Evolutionary conservation across 2,888 invertebrate species (phyloP), one percentile per base, ranked within the genome.

Genomic region (Polylopha cassiicola): DNA sequence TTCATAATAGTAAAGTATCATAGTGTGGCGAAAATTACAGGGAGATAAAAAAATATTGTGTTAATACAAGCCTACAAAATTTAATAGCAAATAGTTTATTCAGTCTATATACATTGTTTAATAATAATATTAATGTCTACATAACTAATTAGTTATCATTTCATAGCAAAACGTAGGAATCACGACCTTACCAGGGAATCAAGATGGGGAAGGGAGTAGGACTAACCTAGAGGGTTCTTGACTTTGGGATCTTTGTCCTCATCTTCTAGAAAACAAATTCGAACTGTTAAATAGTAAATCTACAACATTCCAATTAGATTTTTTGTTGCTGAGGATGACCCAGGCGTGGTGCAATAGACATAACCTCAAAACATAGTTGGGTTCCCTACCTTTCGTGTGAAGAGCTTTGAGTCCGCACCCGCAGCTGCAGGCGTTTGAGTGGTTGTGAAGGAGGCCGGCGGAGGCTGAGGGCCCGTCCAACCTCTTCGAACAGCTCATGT

Each of bases 321-420:
- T 2, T 10, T 24, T 15, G 23, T n/a, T 4, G 23, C 11, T 8
- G 16, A 22, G 16, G 15, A 37, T 43, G 47, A 50, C 20, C 24
- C 22, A 37, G 48, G 67, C 59, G 58, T 78, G 79, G 78, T 67
- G 78, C 66, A 78, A 78, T 69, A 27, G 52, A 58, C 60, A 65
- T 79, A 78, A 79, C 79, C 78, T 79, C 50, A 67, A 76, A 77
- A 55, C 51, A 10, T 33, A 20, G 18, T 34, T 26, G 28, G 21
- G 28, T 34, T 39, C 44, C 33, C 52, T 87, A 92, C 92, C 91
- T 89, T 92, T 93, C 1, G 90, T 92, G 58, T 92, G 92, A 13
- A 90, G 70, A 20, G 82, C 81, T 58, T 88, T 87, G 9, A 86
- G 81, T 16, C 87, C 89, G 63, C 91, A 92, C 13, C 91, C 91